Evolutionary conservation across 2,888 invertebrate species (phyloP).

Genomic region (Odontocolon sp.): DNA sequence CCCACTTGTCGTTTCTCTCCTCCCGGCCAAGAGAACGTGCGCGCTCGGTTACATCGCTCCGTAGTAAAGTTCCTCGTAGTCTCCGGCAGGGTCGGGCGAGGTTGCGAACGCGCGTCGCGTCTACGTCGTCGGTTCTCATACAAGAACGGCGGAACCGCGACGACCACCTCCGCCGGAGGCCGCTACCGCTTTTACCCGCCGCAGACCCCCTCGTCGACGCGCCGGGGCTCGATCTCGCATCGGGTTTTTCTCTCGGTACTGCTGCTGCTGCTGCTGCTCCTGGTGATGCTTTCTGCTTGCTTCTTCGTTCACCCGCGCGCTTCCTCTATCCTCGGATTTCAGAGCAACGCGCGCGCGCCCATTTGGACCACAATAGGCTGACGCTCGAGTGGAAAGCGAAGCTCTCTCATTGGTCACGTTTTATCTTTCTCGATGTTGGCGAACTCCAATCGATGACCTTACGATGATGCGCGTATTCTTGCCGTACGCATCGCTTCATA

Average conservation of each 20-base stretch:
- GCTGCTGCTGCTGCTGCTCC: slow-evolving; percentile 19
- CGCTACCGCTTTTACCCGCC: slow-evolving; percentile 10
- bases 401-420: slow-evolving; percentile 65
- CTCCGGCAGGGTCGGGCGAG: slow-evolving; percentile 58
- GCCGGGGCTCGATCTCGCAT: slow-evolving; percentile 44
- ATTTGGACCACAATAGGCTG: slow-evolving; percentile 59
- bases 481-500: too few species aligned
- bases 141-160: slow-evolving; percentile 57
- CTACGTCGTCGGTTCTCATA: slow-evolving; percentile 42
- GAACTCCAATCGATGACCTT: slow-evolving; percentile 57
- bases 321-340: slow-evolving; percentile 43
- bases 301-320: slow-evolving; percentile 29
- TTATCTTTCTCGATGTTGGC: slow-evolving; percentile 59
- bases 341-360: slow-evolving; percentile 21
- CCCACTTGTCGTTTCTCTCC: slow-evolving; percentile 53
- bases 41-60: too few species aligned
- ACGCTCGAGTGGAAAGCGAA: slow-evolving; percentile 64
- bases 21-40: slow-evolving; percentile 18
- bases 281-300: neutral
- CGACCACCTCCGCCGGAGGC: neutral
- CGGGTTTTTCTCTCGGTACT: slow-evolving; percentile 25
- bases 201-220: slow-evolving; percentile 56
- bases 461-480: slow-evolving; percentile 40
- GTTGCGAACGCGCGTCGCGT: slow-evolving; percentile 55
- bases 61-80: slow-evolving; percentile 13